Conservation (phyloP, 2,888 invertebrate genomes). For the Balanococcus diminutus region DNA sequence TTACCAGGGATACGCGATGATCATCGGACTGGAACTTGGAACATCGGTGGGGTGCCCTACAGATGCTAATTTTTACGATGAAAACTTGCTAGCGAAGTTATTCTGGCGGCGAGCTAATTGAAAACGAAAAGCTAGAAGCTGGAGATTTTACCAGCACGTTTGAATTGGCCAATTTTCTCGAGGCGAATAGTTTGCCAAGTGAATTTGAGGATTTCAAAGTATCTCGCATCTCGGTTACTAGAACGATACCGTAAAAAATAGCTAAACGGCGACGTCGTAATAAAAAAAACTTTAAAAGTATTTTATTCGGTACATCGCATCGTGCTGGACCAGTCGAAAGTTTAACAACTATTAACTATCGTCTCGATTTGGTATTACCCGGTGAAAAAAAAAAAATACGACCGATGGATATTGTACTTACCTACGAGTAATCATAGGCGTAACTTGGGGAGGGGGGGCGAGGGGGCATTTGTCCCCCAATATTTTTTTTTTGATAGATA, state of each 20-base stretch:
- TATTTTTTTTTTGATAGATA: too few relatives aligned
- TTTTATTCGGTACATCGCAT: neutral
- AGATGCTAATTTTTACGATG: constrained; percentile 38
- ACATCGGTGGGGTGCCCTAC: constrained; percentile 4
- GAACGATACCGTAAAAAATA: neutral
- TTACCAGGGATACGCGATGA: constrained; percentile 10
- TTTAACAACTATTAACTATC: neutral
- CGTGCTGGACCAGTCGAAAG: neutral
- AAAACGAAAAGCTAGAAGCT: neutral
- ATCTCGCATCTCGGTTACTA: too few relatives aligned
- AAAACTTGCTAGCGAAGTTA: neutral
- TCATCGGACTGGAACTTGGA: constrained; percentile 12
- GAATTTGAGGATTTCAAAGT: neutral
- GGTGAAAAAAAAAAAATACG: too few relatives aligned
- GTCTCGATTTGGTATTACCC: neutral
- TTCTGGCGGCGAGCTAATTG: neutral
- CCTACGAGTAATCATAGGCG: too few relatives aligned
- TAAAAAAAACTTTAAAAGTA: neutral
- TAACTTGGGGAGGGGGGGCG: too few relatives aligned
- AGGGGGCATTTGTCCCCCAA: too few relatives aligned
- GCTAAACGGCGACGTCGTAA: neutral
- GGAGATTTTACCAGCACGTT: neutral
- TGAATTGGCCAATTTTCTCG: neutral
- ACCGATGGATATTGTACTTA: too few relatives aligned
- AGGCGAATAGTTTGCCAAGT: neutral